These are phyloP conservation scores for Rhyacichthys aspro DNA, from an alignment of 2,797 vertebrate species.

Conservation along the genomic window DNA sequence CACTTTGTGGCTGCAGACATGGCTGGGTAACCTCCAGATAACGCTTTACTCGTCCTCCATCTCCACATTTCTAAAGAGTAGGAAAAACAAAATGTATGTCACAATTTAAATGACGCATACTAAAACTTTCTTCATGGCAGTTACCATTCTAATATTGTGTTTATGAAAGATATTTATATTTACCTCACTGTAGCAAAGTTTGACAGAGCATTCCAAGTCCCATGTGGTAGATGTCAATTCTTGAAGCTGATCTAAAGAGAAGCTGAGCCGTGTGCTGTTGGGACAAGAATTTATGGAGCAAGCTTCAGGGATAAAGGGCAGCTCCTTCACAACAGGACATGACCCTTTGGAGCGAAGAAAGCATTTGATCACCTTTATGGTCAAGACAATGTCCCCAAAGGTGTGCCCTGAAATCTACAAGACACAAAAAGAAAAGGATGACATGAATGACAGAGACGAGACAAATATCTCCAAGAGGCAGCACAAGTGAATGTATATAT, in stretches of 20 bases:
- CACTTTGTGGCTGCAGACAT: constrained; percentile 62
- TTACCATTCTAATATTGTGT: neutral
- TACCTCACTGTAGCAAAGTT: constrained; percentile 64
- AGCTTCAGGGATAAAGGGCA: constrained; percentile 67
- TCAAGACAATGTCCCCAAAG: constrained; percentile 39
- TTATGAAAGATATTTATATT: neutral
- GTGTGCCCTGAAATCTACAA: constrained; percentile 67
- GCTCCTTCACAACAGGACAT: constrained; percentile 37
- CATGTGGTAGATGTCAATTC: constrained; percentile 72
- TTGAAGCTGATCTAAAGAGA: constrained; percentile 73
- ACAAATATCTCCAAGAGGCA: neutral
- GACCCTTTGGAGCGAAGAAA: constrained; percentile 53
- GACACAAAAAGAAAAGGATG: constrained; percentile 15
- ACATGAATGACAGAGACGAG: neutral
- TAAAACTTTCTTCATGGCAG: neutral
- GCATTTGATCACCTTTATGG: constrained; percentile 72
- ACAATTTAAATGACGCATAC: neutral
- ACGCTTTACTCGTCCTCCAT: constrained; percentile 67
- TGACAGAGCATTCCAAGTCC: constrained; percentile 75
- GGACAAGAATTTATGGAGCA: constrained; percentile 63
- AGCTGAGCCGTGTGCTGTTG: constrained; percentile 75
- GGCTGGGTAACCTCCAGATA: constrained; percentile 70
- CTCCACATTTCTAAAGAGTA: constrained; percentile 64
- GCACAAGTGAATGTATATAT: neutral
- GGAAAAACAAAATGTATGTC: constrained; percentile 9